Conservation (phyloP, 2,888 invertebrate genomes). For the Teleiodes luculella region DNA sequence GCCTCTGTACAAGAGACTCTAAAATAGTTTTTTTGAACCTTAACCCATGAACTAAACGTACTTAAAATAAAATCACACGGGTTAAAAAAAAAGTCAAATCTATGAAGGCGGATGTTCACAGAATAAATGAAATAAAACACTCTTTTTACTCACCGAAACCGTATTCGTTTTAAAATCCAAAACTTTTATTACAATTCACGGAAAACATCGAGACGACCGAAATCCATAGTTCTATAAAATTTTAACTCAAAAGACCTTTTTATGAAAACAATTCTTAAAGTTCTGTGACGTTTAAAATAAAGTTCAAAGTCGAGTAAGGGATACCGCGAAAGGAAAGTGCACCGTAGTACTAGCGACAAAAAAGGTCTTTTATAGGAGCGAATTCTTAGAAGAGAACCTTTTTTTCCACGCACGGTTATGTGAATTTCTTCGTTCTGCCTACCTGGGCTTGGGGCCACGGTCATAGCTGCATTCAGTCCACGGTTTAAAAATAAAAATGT, state of each 20-base stretch:
- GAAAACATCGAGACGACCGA: constrained; percentile 5
- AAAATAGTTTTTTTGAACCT: no score
- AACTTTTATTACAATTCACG: constrained; percentile 8
- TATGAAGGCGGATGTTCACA: neutral
- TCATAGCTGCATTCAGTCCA: neutral
- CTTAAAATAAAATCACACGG: no score
- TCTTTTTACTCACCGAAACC: neutral
- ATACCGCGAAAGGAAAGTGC: constrained; percentile 27
- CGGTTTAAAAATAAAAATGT: neutral
- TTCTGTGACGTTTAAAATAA: neutral
- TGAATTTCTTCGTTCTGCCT: constrained; percentile 40
- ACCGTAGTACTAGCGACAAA: constrained; percentile 26
- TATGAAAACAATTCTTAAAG: neutral
- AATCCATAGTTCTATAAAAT: constrained; percentile 4
- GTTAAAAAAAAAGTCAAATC: neutral
- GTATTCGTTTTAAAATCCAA: constrained; percentile 4
- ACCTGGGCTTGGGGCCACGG: constrained; percentile 38
- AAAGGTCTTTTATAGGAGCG: constrained; percentile 32
- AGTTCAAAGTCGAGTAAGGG: neutral
- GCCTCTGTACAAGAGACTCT: no score
- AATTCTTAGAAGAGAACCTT: constrained; percentile 61
- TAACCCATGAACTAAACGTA: no score
- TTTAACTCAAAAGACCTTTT: constrained; percentile 2
- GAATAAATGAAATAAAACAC: neutral
- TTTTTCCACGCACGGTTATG: constrained; percentile 36